Evolutionary conservation across 2,113 vertebrate genomes (phyloP), one percentile per base, ranked within the genome.

Genomic region (Apaloderma vittatum): DNA sequence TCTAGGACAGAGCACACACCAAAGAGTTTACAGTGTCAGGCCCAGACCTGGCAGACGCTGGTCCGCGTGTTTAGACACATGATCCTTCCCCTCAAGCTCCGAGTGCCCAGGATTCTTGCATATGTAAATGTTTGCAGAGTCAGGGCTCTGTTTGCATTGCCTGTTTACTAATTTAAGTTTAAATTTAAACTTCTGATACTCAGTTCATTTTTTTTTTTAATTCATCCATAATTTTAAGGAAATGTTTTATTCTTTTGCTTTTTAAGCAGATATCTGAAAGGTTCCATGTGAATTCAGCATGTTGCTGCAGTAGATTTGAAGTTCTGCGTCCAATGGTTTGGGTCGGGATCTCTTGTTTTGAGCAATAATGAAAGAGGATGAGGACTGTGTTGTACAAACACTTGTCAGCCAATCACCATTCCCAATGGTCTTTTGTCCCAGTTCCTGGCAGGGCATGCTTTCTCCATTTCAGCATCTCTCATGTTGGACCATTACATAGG

Each of bases 81-180:
- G 4, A 71, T 88, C 75, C 75, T 86, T 90, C 62, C 32, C 29
- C 51, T 94, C 1, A 0, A 83, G 54, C 63, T 83, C 71, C 21
- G 40, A 48, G 74, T 54, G 62, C 32, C 54, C 40, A 18, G 58
- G 20, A 43, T 55, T 93, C 93, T 88, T 90, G n/a, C 46, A 79
- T 80, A 82, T 62, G 62, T 94, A 95, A 90, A 94, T 83, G 70
- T 76, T 88, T 88, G 74, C 85, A 62, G 57, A 83, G 43, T 70
- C 74, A 52, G 43, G 51, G 54, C 40, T 85, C 85, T 88, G 34
- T 90, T 95, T 96, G 30, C 45, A 70, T 83, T 93, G 87, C 54
- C 51, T 59, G 30, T 58, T 94, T 73, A 73, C 73, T 92, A 87
- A 91, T 81, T 75, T 52, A 63, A 86, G 54, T 94, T 93, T 83